These are phyloP conservation scores for Arctia plantaginis DNA, from an alignment of 2,888 invertebrate species.

Conservation along the genomic window DNA sequence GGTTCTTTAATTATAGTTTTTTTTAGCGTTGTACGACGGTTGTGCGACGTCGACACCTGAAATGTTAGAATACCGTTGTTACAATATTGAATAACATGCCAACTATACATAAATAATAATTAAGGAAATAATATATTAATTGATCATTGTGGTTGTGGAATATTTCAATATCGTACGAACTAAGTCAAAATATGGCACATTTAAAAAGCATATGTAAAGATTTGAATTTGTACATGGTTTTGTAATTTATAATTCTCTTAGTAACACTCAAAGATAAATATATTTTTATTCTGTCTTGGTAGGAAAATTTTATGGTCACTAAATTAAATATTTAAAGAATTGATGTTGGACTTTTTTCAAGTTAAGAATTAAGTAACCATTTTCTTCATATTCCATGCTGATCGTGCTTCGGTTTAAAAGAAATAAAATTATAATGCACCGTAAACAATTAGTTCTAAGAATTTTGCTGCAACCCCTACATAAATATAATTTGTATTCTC, in stretches of 20 bases:
- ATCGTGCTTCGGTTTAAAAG: background rate
- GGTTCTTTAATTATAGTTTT: conserved; percentile 79
- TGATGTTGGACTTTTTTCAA: background rate
- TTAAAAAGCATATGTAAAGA: background rate
- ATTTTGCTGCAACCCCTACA: background rate
- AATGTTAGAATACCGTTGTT: conserved; percentile 56
- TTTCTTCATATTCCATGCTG: background rate
- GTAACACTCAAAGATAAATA: no score
- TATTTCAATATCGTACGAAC: background rate
- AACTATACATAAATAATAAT: background rate
- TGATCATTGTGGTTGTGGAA: background rate
- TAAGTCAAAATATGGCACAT: background rate
- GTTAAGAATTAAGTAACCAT: background rate
- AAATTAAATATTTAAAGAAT: no score
- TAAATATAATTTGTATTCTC: background rate
- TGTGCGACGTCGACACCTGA: conserved; percentile 71
- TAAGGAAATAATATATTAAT: no score
- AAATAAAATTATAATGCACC: background rate
- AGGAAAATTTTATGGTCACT: no score
- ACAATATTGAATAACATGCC: conserved; percentile 11
- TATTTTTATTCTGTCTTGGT: no score
- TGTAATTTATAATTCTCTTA: no score
- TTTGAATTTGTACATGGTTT: background rate
- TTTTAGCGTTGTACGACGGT: conserved; percentile 64
- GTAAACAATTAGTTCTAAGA: background rate